Evolutionary conservation across 2,797 vertebrate genomes (phyloP).

Genomic region (Tamandua tetradactyla): DNA sequence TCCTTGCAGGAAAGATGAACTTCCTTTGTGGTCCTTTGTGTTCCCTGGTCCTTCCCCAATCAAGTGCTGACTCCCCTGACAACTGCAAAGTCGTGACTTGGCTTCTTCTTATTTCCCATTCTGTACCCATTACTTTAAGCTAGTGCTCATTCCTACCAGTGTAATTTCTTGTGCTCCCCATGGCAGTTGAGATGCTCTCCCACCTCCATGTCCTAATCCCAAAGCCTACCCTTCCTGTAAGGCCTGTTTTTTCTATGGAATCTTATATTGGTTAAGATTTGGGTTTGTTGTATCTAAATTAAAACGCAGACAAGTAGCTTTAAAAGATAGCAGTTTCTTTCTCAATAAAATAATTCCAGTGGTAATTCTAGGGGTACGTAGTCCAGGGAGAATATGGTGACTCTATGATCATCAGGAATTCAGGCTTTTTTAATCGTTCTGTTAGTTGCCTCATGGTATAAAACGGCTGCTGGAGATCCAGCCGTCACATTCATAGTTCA

Average conservation of each 20-base stretch:
- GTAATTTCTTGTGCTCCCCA: neutral
- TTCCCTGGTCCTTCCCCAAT: neutral
- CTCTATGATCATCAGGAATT: neutral
- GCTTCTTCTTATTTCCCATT: neutral
- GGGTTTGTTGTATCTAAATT: neutral
- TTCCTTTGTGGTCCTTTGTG: neutral
- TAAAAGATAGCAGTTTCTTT: neutral
- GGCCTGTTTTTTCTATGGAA: slow-evolving; percentile 18
- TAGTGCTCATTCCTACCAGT: neutral
- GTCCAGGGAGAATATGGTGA: neutral
- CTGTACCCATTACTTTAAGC: neutral
- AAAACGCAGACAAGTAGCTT: neutral
- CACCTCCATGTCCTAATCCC: neutral
- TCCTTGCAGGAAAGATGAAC: neutral
- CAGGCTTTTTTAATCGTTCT: neutral
- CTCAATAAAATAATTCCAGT: neutral
- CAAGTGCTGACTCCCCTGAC: neutral
- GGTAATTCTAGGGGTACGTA: neutral
- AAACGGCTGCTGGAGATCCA: slow-evolving; percentile 20
- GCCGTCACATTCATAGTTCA: slow-evolving; percentile 3
- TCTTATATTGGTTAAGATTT: neutral
- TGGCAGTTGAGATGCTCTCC: neutral
- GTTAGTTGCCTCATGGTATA: neutral
- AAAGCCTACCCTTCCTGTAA: neutral
- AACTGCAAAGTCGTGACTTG: neutral